Conservation (phyloP, 2,113 vertebrate species). For the Cololabis saira region DNA sequence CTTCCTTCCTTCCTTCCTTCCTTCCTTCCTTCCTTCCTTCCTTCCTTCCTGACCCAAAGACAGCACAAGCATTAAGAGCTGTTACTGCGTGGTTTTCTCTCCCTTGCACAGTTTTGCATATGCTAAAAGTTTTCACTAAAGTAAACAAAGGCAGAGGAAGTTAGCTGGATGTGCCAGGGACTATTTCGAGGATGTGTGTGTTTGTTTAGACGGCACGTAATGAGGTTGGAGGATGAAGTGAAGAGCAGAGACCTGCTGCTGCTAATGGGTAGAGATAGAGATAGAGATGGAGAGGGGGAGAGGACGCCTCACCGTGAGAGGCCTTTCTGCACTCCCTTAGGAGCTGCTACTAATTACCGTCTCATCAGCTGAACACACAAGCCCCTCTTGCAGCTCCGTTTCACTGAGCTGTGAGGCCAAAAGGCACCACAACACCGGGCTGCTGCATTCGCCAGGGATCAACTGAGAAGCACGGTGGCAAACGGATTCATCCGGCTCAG, state of each 20-base stretch:
- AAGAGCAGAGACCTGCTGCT: slow-evolving; percentile 38
- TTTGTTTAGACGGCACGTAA: slow-evolving; percentile 39
- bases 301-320: slow-evolving; percentile 37
- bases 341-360: slow-evolving; percentile 69
- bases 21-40: too few relatives aligned
- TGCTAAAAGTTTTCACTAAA: background rate
- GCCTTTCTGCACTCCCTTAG: slow-evolving; percentile 64
- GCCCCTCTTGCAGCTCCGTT: slow-evolving; percentile 42
- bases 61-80: too few relatives aligned
- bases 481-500: slow-evolving; percentile 15
- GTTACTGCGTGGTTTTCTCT: too few relatives aligned
- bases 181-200: slow-evolving; percentile 20
- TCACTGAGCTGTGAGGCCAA: slow-evolving; percentile 50
- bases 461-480: slow-evolving; percentile 10
- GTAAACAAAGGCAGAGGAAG: slow-evolving; percentile 15
- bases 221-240: slow-evolving; percentile 43
- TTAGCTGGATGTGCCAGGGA: slow-evolving; percentile 19
- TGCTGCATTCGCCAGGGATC: background rate
- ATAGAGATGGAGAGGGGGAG: background rate
- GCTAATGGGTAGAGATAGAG: slow-evolving; percentile 25
- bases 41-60: too few relatives aligned
- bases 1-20: too few relatives aligned
- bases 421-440: slow-evolving; percentile 13
- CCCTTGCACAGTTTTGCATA: background rate
- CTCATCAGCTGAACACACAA: slow-evolving; percentile 63